Evolutionary conservation across 1,140 invertebrate genomes (phyloP), one percentile per base, ranked within the genome.

Genomic region (Diorhabda elongata): DNA sequence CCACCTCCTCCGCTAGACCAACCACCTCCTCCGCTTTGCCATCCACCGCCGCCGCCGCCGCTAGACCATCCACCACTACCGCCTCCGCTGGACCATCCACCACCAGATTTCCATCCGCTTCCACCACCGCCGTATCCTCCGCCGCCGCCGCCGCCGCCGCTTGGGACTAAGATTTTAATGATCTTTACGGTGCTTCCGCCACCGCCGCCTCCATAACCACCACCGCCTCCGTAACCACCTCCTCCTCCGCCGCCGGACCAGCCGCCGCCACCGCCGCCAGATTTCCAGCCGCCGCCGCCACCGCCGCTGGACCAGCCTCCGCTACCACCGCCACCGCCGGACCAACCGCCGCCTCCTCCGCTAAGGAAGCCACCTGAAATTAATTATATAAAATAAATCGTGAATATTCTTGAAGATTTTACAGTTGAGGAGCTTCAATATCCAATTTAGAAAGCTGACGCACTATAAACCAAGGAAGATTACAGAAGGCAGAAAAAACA

Each of bases 321-420:
- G 26, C 42, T 8, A 8, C 41, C 26, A 8, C 59, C 59, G 9
- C 59, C 59, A 6, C 59, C 59, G 9, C 59, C 59, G 59, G 11
- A n/a, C 11, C 59, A n/a, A 9, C 59, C 59, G 5, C 59, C 59
- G 42, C 59, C 26, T 4, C 59, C 59, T 3, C 59, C 59, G 59
- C 59, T 61, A 61, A 61, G 59, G 59, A 41, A 42, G 59, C 59
- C 59, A 61, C 26, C 59, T 61, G 8, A 41, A 61, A 61, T 7
- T 5, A 58, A 58, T 26, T 26, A 26, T 26, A 26, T 26, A 26
- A 26, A 26, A 26, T 26, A 26, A 26, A 26, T 26, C 26, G 26
- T 26, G 26, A 1, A 26, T 26, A 26, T 26, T 26, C 26, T 26
- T 26, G 26, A 26, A 26, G 26, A 26, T 26, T 26, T 26, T 26